Conservation (phyloP, 2,888 invertebrate genomes). For the Mesorhabditis spiculigera region DNA sequence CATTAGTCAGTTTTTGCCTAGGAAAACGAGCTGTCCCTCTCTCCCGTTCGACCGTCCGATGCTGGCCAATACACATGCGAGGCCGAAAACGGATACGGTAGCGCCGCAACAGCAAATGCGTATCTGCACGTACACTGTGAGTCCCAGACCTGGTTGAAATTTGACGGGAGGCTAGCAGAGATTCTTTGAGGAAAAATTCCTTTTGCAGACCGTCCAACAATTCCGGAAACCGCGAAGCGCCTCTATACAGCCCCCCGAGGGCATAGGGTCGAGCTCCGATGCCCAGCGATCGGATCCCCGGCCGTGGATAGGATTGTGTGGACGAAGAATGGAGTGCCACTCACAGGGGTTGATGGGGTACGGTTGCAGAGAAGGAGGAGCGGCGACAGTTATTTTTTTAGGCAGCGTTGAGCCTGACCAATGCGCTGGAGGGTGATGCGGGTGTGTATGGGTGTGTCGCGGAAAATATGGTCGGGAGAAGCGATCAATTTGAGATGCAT, state of each 20-base stretch:
- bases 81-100: constrained; percentile 42
- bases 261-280: neutral
- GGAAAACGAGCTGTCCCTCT: constrained; percentile 50
- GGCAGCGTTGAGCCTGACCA: neutral
- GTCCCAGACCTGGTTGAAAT: constrained; percentile 8
- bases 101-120: constrained; percentile 33
- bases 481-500: constrained; percentile 46
- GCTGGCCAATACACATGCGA: constrained; percentile 51
- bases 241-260: neutral
- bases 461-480: constrained; percentile 45
- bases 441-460: constrained; percentile 51
- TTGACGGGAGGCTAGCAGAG: constrained; percentile 26
- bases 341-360: neutral
- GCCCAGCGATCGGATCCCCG: neutral
- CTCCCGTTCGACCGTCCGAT: constrained; percentile 43
- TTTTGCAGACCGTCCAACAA: constrained; percentile 6
- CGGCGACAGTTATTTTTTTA: too few species aligned
- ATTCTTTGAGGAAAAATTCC: too few species aligned
- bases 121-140: constrained; percentile 53
- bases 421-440: constrained; percentile 36
- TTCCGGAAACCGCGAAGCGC: neutral
- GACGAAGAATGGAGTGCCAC: neutral
- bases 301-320: neutral
- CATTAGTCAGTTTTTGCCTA: constrained; percentile 12
- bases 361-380: neutral